Base-by-base conservation (phyloP, 2,113 vertebrate species). In the Amazona guildingii region DNA sequence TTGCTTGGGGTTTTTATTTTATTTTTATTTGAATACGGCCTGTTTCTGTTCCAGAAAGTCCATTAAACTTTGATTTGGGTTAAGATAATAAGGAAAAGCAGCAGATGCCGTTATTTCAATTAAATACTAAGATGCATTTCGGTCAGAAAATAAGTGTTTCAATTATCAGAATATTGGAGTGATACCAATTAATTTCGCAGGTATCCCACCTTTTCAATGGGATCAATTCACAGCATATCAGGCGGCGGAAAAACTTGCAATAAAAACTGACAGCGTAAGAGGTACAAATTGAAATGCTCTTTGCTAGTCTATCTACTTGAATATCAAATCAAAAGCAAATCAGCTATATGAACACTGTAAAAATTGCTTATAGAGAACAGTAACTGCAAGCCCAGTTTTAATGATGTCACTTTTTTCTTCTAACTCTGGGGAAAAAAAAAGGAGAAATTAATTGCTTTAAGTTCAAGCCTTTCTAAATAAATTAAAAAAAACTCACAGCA, bases 91-190 rank as follows among this genome's bases (percentile, higher is more conserved):
- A 23, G 48, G 31, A 92, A 93, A 96, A 69, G 2, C 41, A 81
- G 62, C 62, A 92, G 59, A 94, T 92, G 82, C 7, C 37, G 89
- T 90, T 6, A 51, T 83, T 94, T 93, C 91, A 92, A 95, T 97
- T 96, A 95, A 94, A 89, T 31, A 17, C 12, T 24, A 88, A 72
- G 57, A 81, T 33, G 4, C 74, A 84, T 85, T 94, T 76, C 90
- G 25, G 41, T 83, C 35, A 94, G 62, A 39, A 96, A 86, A 76
- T 81, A 31, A 51, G 37, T 52, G 31, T 83, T 96, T 91, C 49
- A 64, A 64, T 86, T 78, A 91, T 92, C 46, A 90, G 61, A 29
- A 37, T 93, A 33, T 82, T 63, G 79, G 59, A 73, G 37, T 31
- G 55, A 74, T 83, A 33, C 17, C 62, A 88, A 48, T 93, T 94